Conservation (phyloP, 2,797 vertebrate species). For the Acropternis orthonyx region DNA sequence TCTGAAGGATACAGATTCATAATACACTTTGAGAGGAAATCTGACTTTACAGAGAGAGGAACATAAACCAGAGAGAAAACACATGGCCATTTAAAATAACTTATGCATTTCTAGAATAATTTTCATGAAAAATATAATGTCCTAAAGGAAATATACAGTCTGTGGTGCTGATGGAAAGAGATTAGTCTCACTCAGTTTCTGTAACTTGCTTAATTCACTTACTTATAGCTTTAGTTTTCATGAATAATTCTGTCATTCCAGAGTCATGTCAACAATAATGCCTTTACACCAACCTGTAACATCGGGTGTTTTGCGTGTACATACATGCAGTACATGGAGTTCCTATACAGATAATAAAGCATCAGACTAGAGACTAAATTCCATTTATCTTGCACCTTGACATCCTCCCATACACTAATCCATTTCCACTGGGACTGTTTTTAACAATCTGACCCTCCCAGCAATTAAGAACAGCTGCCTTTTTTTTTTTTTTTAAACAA, state of each 20-base stretch:
- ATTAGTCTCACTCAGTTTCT: neutral
- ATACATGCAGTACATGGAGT: neutral
- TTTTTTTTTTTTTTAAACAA: slow-evolving; percentile 46
- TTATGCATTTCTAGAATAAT: neutral
- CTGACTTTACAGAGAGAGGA: neutral
- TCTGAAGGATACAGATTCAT: neutral
- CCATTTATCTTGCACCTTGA: slow-evolving; percentile 45
- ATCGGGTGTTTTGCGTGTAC: rapidly evolving
- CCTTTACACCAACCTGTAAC: neutral
- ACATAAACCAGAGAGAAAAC: neutral
- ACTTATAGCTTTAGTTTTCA: neutral
- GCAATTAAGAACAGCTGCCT: slow-evolving; percentile 59
- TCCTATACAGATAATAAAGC: neutral
- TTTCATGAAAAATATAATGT: neutral
- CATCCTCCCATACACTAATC: slow-evolving; percentile 34
- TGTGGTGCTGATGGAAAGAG: slow-evolving; percentile 20
- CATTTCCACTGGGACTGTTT: slow-evolving; percentile 23
- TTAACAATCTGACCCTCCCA: slow-evolving; percentile 62
- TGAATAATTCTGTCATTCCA: neutral
- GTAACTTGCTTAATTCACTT: neutral
- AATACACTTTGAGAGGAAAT: neutral
- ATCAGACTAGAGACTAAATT: neutral
- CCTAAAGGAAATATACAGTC: neutral
- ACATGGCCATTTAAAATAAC: neutral
- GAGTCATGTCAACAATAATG: neutral